A percentile compares a stretch with the other conserved stretches of the same genome.
phyloP scores from a whole-genome alignment of 2,113 vertebrate species.

The Notothenia coriiceps region DNA sequence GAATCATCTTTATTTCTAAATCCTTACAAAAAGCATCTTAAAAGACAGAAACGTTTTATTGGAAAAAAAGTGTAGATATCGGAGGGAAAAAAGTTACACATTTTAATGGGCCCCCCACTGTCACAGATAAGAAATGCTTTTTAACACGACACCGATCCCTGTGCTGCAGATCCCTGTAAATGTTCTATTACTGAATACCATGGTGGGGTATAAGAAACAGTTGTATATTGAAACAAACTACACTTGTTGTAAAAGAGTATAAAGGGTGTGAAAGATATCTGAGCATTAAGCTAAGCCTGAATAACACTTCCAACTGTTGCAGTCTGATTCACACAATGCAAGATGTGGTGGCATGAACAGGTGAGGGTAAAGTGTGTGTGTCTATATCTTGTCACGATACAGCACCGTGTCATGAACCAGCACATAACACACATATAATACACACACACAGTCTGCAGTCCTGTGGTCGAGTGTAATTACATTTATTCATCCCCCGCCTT shows the following conservation, averaged over 20 bases:
- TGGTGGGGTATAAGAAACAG: neutral
- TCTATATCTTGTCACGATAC: constrained; percentile 1
- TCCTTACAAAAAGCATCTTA: constrained; percentile 27
- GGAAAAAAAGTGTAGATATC: constrained; percentile 10
- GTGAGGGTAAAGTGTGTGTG: constrained; percentile 14
- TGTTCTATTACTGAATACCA: constrained; percentile 5
- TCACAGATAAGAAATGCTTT: constrained; percentile 41
- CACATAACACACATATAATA: constrained; percentile 29
- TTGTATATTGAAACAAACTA: neutral
- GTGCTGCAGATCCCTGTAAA: constrained; percentile 18
- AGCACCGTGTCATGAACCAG: neutral
- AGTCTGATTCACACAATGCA: neutral
- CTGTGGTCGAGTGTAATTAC: constrained; percentile 65
- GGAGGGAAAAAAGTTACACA: neutral
- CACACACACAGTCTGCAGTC: constrained; percentile 6
- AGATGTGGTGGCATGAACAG: constrained; percentile 49
- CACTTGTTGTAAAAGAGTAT: neutral
- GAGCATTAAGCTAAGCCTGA: neutral
- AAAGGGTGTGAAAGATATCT: neutral
- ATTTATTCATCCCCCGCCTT: constrained; percentile 65
- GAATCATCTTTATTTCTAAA: constrained; percentile 28
- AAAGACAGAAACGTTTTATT: constrained; percentile 31
- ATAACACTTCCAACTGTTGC: neutral
- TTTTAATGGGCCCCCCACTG: constrained; percentile 58
- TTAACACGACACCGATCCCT: constrained; percentile 29